Conservation (phyloP, 1,140 invertebrate genomes). For the Drosophila fuyamai region DNA sequence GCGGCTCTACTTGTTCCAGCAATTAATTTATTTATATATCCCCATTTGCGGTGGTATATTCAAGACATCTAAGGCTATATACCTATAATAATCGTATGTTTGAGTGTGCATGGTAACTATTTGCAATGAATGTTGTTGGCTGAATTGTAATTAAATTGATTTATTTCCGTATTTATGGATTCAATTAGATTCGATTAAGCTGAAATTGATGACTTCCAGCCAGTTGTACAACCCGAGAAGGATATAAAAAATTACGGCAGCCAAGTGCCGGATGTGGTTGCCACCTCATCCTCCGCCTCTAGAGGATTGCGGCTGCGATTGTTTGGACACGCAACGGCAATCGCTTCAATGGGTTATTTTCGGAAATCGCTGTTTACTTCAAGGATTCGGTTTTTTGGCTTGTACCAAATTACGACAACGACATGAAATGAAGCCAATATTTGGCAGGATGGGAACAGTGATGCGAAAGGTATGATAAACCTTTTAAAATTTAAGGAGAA, state of each 20-base stretch:
- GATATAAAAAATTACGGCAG: slow-evolving; percentile 8
- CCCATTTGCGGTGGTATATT: neutral
- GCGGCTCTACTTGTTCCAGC: neutral
- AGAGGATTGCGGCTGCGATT: slow-evolving; percentile 48
- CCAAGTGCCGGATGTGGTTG: slow-evolving; percentile 22
- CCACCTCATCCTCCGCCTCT: neutral
- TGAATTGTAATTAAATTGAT: slow-evolving; percentile 63
- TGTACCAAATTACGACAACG: slow-evolving; percentile 45
- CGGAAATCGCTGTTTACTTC: slow-evolving; percentile 75
- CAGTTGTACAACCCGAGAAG: slow-evolving; percentile 24
- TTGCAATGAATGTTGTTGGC: slow-evolving; percentile 31
- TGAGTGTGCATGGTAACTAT: slow-evolving; percentile 32
- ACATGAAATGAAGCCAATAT: slow-evolving; percentile 51
- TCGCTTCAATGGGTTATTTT: slow-evolving; percentile 71
- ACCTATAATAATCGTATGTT: slow-evolving; percentile 7
- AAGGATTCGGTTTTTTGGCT: slow-evolving; percentile 55
- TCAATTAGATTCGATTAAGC: slow-evolving; percentile 54
- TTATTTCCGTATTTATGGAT: slow-evolving; percentile 51
- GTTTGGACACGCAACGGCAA: slow-evolving; percentile 67
- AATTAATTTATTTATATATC: slow-evolving; percentile 32
- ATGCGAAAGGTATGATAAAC: slow-evolving; percentile 1
- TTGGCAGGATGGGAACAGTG: neutral
- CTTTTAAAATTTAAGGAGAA: neutral
- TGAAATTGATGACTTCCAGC: slow-evolving; percentile 33
- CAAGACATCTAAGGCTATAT: slow-evolving; percentile 10